Evolutionary conservation across 2,113 vertebrate species (phyloP).

Genomic region (Petromus typicus): DNA sequence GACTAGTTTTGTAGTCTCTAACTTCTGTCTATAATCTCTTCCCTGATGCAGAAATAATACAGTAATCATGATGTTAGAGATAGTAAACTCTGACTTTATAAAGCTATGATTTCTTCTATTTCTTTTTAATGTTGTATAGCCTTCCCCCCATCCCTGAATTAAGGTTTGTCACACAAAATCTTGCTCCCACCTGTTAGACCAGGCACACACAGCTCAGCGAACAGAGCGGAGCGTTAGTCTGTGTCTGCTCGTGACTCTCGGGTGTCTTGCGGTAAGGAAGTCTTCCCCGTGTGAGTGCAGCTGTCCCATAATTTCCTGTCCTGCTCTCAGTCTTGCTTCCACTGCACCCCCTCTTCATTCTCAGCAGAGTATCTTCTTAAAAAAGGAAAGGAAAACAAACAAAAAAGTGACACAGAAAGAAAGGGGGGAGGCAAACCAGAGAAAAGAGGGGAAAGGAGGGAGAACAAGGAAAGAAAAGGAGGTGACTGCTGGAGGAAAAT

Average conservation of each 20-base stretch:
- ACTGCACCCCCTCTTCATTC: background rate
- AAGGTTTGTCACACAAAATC: background rate
- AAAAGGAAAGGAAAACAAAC: background rate
- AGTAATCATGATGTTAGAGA: constrained; percentile 3
- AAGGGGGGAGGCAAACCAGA: rapidly evolving
- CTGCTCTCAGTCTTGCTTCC: background rate
- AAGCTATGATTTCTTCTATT: background rate
- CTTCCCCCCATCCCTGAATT: background rate
- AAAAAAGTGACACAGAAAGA: background rate
- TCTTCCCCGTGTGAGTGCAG: background rate
- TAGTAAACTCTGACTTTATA: background rate
- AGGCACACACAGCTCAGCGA: background rate
- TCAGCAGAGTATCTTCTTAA: background rate
- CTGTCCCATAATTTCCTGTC: background rate
- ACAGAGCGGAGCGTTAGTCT: background rate
- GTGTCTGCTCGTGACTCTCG: background rate
- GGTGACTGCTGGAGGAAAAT: background rate
- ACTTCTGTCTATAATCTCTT: background rate
- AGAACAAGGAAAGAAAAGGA: background rate
- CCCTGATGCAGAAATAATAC: constrained; percentile 26
- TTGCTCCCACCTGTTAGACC: background rate
- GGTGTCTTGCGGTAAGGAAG: background rate
- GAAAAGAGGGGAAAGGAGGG: background rate
- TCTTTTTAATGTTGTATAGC: background rate
- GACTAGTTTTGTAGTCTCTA: background rate